Evolutionary conservation across 2,797 vertebrate genomes (phyloP), one percentile per base, ranked within the genome.

Genomic region (Tiaroga cobitis): DNA sequence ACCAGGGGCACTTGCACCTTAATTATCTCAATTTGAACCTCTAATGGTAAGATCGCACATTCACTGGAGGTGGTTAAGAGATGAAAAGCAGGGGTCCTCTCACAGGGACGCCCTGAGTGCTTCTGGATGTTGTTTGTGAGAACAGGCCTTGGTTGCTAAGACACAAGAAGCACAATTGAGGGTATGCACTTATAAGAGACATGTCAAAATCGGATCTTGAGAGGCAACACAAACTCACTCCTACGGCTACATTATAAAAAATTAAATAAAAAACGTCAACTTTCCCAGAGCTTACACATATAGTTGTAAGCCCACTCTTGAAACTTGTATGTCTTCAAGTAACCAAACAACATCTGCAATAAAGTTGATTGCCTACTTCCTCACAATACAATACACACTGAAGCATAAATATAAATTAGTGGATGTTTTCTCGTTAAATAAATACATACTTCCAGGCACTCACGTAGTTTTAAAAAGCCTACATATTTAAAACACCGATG

Each of bases 61-160:
- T 86, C 37, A 59, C 81, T 65, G 46, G 61, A 84, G 79, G 76
- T 85, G 68, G 69, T 85, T 70, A 74, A 63, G 37, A 85, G 82
- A 89, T 86, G 79, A 90, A 89, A 86, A 89, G 39, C 54, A 82
- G 74, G 87, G 87, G 89, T 83, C 65, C 80, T 90, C 75, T 90
- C 85, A 79, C 74, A 81, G 88, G 83, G 61, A 92, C 80, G 87
- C 87, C 67, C 78, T 68, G 74, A 87, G 87, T 90, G 78, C 89
- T 87, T 84, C 67, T 75, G 85, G 80, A 89, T 41, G 82, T 68
- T 91, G 90, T 91, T 93, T 90, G 86, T 81, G 49, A 84, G 84
- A 87, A 85, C 83, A 84, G 88, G 80, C 70, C 82, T 90, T 87
- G 87, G 94, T 95, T 95, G 93, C 94, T 92, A 92, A 91, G 93